Evolutionary conservation across 2,113 vertebrate genomes (phyloP).

Genomic region (Grammomys surdaster): DNA sequence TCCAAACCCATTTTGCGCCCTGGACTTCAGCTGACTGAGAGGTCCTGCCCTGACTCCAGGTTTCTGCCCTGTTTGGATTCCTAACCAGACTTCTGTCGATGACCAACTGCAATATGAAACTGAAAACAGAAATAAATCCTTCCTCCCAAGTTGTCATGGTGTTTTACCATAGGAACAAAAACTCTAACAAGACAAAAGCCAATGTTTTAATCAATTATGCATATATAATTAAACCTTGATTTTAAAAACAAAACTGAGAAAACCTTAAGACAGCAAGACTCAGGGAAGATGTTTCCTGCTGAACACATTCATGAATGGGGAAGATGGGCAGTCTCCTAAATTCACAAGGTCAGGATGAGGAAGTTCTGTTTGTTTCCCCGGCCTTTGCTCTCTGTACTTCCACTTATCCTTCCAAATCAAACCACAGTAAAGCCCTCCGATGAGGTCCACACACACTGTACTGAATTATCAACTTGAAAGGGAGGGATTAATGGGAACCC

Average conservation of each 20-base stretch:
- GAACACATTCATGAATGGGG: not conserved
- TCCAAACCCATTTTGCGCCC: not conserved
- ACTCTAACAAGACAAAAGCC: not conserved
- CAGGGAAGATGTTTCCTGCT: not conserved
- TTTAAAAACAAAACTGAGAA: not conserved
- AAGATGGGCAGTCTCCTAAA: not conserved
- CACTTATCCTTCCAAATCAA: not conserved
- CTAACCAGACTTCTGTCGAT: not conserved
- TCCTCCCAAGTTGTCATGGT: not conserved
- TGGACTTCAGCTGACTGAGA: not conserved
- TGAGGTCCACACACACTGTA: not conserved
- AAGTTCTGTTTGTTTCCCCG: not conserved
- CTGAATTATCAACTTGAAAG: not conserved
- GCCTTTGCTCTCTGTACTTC: not conserved
- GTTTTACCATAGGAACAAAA: not conserved
- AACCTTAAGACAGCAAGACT: not conserved
- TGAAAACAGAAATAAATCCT: not conserved
- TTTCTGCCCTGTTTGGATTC: not conserved
- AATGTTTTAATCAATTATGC: not conserved
- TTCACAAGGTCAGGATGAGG: not conserved
- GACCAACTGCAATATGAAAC: not conserved
- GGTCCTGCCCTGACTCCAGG: not conserved
- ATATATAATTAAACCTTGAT: constrained; percentile 1
- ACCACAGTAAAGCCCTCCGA: not conserved
- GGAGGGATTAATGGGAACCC: not conserved